Conservation (phyloP, 2,113 vertebrate genomes). For the Perca fluviatilis region DNA sequence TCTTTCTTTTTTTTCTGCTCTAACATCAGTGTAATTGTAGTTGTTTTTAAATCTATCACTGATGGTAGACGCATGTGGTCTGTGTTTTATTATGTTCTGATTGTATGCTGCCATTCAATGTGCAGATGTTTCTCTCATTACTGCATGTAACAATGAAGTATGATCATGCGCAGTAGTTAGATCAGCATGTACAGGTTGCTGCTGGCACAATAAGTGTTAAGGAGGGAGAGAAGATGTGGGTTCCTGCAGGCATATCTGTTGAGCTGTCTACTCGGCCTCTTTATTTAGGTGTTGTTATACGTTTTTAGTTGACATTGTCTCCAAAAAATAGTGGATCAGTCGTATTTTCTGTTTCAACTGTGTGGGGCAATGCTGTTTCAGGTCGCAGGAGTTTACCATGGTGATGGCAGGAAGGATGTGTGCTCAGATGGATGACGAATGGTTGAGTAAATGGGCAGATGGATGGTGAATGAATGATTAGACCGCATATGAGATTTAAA, state of each 20-base stretch:
- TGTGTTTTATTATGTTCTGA: conserved; percentile 2
- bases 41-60: not conserved
- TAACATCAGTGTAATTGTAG: not conserved
- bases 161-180: not conserved
- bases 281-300: conserved; percentile 42
- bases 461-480: conserved; percentile 51
- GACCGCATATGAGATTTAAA: conserved; percentile 81
- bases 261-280: conserved; percentile 56
- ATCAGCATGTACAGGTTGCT: not conserved
- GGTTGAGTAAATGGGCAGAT: conserved; percentile 28
- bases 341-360: conserved; percentile 4
- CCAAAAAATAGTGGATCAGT: conserved; percentile 12
- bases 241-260: conserved; percentile 65
- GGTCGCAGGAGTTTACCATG: conserved; percentile 48
- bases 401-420: conserved; percentile 56
- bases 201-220: not conserved
- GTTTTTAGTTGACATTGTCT: not conserved
- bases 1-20: not conserved
- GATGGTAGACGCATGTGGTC: not conserved
- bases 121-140: not conserved
- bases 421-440: conserved; percentile 47
- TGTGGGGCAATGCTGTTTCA: conserved; percentile 31
- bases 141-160: not conserved
- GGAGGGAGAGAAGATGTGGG: not conserved
- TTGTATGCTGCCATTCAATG: conserved; percentile 22